Evolutionary conservation across 2,888 invertebrate genomes (phyloP).

Genomic region (Xestia sexstrigata): DNA sequence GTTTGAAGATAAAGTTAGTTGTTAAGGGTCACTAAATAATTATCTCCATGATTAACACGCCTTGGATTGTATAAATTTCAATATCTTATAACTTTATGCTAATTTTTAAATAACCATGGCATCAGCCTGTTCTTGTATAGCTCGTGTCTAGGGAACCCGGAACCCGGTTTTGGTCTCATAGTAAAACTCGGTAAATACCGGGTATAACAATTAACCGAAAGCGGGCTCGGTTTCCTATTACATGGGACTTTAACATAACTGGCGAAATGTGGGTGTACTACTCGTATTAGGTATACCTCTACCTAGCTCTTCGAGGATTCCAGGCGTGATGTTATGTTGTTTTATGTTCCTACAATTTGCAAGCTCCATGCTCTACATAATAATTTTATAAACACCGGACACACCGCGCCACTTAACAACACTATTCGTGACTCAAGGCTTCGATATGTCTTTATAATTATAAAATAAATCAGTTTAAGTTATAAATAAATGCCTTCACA

Average conservation of each 20-base stretch:
- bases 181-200: too few relatives aligned
- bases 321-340: background rate
- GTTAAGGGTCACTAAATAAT: background rate
- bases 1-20: background rate
- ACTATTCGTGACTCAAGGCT: constrained; percentile 52
- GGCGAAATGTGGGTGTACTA: background rate
- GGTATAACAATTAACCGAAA: too few relatives aligned
- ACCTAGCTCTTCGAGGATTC: background rate
- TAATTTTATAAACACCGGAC: constrained; percentile 36
- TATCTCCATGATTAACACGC: background rate
- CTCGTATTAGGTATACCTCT: too few relatives aligned
- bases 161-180: too few relatives aligned
- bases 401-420: constrained; percentile 35
- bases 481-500: constrained; percentile 41
- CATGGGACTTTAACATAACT: background rate
- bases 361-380: constrained; percentile 12
- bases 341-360: background rate
- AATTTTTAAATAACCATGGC: background rate
- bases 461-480: constrained; percentile 47
- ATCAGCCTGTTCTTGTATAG: background rate
- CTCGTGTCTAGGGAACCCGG: background rate
- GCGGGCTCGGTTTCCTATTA: background rate
- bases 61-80: background rate
- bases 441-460: constrained; percentile 33
- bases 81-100: background rate